Evolutionary conservation across 1,140 invertebrate genomes (phyloP).

Genomic region (Nixonia krombeini): DNA sequence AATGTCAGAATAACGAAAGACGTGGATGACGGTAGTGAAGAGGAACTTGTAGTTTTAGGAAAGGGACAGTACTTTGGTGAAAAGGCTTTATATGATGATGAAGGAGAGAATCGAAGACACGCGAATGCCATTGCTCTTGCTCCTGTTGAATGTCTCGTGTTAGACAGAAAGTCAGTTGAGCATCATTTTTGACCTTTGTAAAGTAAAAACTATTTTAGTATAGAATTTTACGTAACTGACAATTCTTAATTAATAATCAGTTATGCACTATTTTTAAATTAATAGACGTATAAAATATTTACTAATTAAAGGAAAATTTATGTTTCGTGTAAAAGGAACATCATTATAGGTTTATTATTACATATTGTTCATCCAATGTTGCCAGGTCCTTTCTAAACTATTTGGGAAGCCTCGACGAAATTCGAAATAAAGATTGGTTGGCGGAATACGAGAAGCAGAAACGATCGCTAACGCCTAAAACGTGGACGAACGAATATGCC

Average conservation of each 20-base stretch:
- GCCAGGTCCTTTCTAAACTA: conserved; percentile 73
- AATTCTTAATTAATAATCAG: neutral
- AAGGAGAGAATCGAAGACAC: conserved; percentile 82
- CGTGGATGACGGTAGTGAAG: conserved; percentile 72
- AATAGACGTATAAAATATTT: too few species aligned
- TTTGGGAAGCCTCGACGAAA: conserved; percentile 69
- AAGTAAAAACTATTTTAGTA: neutral
- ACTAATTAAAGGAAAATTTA: too few species aligned
- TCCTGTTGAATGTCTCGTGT: conserved; percentile 89
- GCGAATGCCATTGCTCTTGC: conserved; percentile 90
- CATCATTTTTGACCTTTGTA: conserved; percentile 2
- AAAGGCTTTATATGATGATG: conserved; percentile 79
- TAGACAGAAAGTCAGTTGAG: conserved; percentile 83
- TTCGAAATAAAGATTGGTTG: conserved; percentile 64
- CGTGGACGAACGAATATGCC: conserved; percentile 71
- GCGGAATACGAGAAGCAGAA: conserved; percentile 66
- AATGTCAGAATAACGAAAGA: conserved; percentile 84
- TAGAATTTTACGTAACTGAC: neutral
- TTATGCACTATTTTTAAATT: neutral
- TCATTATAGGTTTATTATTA: too few species aligned
- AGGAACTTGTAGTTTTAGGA: conserved; percentile 76
- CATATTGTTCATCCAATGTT: too few species aligned
- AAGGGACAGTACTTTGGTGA: conserved; percentile 86
- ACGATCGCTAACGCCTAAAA: conserved; percentile 54
- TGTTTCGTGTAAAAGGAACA: too few species aligned